Evolutionary conservation across 2,888 invertebrate genomes (phyloP).

Genomic region (Drosophila cognata): DNA sequence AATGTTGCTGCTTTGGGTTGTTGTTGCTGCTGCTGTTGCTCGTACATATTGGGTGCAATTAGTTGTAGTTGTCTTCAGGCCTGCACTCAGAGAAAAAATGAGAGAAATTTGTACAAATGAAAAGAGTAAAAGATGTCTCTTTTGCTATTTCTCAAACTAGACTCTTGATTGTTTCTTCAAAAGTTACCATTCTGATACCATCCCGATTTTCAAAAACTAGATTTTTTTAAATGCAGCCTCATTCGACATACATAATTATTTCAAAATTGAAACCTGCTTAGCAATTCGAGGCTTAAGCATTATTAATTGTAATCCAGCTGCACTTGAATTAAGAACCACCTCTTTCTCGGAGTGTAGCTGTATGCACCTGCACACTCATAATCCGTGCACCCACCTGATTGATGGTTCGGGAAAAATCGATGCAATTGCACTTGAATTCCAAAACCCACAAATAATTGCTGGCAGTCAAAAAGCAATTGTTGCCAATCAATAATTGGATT

Average conservation of each 20-base stretch:
- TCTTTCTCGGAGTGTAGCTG: not conserved
- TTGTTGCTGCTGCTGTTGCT: not conserved
- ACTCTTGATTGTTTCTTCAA: not conserved
- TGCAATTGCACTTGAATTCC: slow-evolving; percentile 29
- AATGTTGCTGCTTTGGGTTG: not conserved
- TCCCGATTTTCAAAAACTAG: no score
- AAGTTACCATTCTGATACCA: no score
- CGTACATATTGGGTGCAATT: slow-evolving; percentile 30
- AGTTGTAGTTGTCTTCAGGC: slow-evolving; percentile 4
- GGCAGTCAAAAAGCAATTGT: not conserved
- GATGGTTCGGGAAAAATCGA: slow-evolving; percentile 42
- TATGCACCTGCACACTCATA: slow-evolving; percentile 14
- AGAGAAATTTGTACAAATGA: not conserved
- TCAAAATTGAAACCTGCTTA: not conserved
- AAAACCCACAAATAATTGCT: slow-evolving; percentile 5
- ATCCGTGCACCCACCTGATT: slow-evolving; percentile 26
- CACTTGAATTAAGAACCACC: no score
- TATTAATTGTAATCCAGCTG: not conserved
- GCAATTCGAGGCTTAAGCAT: not conserved
- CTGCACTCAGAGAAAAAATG: not conserved
- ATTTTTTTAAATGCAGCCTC: no score
- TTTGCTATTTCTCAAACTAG: not conserved
- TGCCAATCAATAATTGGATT: not conserved
- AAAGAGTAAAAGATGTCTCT: not conserved
- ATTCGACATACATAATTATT: not conserved